A percentile compares a stretch with the other conserved stretches of the same genome.
These are phyloP conservation scores for Salminus brasiliensis DNA, from an alignment of 2,113 vertebrate genomes.

Conservation along the genomic window DNA sequence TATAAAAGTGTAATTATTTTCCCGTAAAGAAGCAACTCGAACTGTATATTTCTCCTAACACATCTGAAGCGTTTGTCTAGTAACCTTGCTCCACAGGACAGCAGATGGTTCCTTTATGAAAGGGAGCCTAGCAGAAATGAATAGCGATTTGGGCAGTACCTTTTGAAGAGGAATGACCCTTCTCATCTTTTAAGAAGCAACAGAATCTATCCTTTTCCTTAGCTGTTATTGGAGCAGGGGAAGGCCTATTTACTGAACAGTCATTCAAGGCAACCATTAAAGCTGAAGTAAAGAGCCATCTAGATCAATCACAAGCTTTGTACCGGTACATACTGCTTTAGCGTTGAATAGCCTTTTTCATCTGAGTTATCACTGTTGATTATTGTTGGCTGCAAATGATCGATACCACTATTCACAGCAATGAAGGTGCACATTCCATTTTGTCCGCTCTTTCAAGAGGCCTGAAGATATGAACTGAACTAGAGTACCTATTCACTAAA, in stretches of 20 bases:
- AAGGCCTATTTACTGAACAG: not conserved
- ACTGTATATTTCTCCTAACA: too few species aligned
- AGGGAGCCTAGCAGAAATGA: not conserved
- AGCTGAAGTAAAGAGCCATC: not conserved
- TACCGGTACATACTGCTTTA: slow-evolving; percentile 6
- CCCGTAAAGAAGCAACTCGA: too few species aligned
- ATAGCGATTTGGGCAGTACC: slow-evolving; percentile 2
- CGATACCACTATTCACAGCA: not conserved
- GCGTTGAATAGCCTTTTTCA: not conserved
- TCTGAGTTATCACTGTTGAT: not conserved
- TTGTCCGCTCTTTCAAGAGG: too few species aligned
- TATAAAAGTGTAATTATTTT: too few species aligned
- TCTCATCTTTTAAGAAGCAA: not conserved
- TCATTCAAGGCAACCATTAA: not conserved
- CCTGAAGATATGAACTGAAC: too few species aligned
- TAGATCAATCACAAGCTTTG: not conserved
- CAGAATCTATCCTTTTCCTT: not conserved
- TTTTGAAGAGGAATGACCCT: not conserved
- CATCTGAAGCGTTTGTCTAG: not conserved
- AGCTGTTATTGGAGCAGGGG: too few species aligned
- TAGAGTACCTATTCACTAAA: too few species aligned
- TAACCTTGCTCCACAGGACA: not conserved
- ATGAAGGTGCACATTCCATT: not conserved
- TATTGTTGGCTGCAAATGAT: slow-evolving; percentile 10
- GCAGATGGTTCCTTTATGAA: not conserved